These are phyloP conservation scores for Lepus oiostolus DNA, from an alignment of 2,797 vertebrate genomes.

Conservation along the genomic window DNA sequence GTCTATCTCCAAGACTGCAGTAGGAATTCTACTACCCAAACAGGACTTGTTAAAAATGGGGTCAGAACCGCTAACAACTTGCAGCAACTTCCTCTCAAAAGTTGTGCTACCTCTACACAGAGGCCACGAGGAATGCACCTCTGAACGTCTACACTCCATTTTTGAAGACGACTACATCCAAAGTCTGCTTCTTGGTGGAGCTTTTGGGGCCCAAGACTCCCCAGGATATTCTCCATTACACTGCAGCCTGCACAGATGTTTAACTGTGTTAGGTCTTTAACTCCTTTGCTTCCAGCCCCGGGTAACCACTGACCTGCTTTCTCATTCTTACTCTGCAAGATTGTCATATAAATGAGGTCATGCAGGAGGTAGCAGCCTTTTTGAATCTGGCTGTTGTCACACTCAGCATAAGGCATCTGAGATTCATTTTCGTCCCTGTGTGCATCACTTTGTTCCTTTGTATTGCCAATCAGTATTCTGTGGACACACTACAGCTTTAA, in stretches of 20 bases:
- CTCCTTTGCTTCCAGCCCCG: background rate
- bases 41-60: constrained; percentile 47
- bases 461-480: background rate
- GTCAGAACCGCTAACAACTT: constrained; percentile 39
- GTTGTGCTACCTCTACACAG: background rate
- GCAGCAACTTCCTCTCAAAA: background rate
- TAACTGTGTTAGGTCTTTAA: background rate
- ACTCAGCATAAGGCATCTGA: background rate
- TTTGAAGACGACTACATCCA: constrained; percentile 29
- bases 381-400: background rate
- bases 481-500: background rate
- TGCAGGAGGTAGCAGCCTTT: background rate
- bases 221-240: background rate
- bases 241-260: background rate
- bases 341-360: background rate
- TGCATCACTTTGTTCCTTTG: too few species aligned
- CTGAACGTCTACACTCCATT: background rate
- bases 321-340: background rate
- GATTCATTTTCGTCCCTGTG: fast-evolving
- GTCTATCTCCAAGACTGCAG: background rate
- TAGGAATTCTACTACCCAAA: constrained; percentile 68
- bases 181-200: background rate
- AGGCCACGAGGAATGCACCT: background rate
- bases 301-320: background rate
- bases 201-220: background rate